Evolutionary conservation across 2,797 vertebrate genomes (phyloP).

Genomic region (Philypnodon macrostomus): DNA sequence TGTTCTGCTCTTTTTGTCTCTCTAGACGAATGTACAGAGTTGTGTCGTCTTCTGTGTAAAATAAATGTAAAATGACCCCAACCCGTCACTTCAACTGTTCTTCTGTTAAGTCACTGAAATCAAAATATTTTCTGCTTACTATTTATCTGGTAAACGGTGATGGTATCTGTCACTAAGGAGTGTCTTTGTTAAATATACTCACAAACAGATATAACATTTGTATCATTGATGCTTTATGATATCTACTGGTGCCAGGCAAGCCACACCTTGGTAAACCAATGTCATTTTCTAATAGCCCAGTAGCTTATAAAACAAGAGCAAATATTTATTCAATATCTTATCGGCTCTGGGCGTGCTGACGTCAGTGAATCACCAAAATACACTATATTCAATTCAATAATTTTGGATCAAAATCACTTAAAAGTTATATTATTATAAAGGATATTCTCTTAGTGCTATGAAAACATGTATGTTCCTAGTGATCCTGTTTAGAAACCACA

Average conservation of each 20-base stretch:
- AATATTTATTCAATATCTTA: conserved; percentile 20
- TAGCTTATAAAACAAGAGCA: not conserved
- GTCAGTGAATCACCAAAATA: not conserved
- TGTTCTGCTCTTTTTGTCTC: conserved; percentile 2
- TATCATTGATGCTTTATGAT: not conserved
- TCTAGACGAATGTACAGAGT: conserved; percentile 13
- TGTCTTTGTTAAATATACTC: conserved; percentile 17
- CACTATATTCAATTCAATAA: not conserved
- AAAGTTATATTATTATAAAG: too few relatives aligned
- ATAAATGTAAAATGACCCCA: conserved; percentile 30
- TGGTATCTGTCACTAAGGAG: conserved; percentile 23
- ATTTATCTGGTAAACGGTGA: conserved; percentile 20
- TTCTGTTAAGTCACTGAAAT: not conserved
- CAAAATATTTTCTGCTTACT: not conserved
- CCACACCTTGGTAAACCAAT: conserved; percentile 3
- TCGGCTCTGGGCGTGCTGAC: conserved; percentile 21
- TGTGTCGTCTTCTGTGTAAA: conserved; percentile 22
- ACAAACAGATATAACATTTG: not conserved
- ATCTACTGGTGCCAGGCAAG: not conserved
- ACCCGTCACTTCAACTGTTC: not conserved
- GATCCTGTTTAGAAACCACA: not conserved
- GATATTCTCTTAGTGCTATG: too few relatives aligned
- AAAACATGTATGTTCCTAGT: too few relatives aligned
- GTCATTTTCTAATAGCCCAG: not conserved
- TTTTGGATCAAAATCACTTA: not conserved